Evolutionary conservation across 2,888 invertebrate genomes (phyloP), one percentile per base, ranked within the genome.

Genomic region (Callosobruchus maculatus): DNA sequence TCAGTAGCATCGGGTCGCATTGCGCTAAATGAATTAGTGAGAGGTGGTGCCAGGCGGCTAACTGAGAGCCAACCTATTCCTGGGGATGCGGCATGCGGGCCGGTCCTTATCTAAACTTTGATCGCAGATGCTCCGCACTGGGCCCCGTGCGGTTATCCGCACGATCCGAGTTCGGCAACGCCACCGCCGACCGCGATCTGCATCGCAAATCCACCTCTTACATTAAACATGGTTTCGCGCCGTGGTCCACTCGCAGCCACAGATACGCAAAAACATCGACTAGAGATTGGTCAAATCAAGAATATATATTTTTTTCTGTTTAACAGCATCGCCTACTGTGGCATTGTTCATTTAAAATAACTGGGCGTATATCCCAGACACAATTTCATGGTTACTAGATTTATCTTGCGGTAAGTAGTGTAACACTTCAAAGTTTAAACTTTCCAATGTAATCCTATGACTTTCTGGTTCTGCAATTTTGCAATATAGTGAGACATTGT

Each of bases 211-310:
- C 83, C 21, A 68, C 22, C 74, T 84, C 81, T 82, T 84, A 82
- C 83, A 84, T 84, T 84, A 84, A 83, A 84, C 84, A 84, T 84
- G 81, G 83, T 81, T 83, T 83, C 83, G 80, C 83, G 83, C 83
- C 82, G 81, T 79, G 81, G 80, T 79, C 49, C 49, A 49, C 3
- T 3, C 13, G 49, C 13, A 13, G 49, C 18, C 49, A 18, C 7
- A 49, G 49, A 49, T 18, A 13, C 13, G 13, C 49, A 5, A 49
- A 13, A 1, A 49, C 1, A 18, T 18, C 13, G 18, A 13, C 49
- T 49, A 49, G 49, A 49, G 49, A 49, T 49, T 49, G 49, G 9
- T 30, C 3, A 30, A 30, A 30, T 30, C 30, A 30, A n/a, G n/a
- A n/a, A n/a, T n/a, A n/a, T n/a, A n/a, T n/a, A n/a, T n/a, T n/a